Conservation (phyloP, 2,113 vertebrate species). For the Embiotoca jacksoni region DNA sequence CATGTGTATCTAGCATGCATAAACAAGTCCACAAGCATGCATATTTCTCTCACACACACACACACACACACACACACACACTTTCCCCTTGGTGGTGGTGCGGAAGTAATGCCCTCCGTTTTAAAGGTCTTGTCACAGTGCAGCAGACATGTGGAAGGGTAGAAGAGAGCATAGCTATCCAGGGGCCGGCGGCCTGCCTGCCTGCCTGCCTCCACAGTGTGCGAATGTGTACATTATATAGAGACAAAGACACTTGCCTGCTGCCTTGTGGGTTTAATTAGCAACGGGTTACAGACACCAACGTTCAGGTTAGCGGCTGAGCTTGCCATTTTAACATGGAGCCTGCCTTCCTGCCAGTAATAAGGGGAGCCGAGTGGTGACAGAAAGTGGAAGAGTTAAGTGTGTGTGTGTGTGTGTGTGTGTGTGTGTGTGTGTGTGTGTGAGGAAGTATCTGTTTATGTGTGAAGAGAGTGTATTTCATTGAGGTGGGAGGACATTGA, state of each 20-base stretch:
- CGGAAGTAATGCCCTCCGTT: slow-evolving; percentile 75
- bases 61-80: background rate
- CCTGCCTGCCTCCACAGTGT: slow-evolving; percentile 36
- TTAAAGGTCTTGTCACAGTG: slow-evolving; percentile 83
- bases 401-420: slow-evolving; percentile 44
- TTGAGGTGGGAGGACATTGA: slow-evolving; percentile 28
- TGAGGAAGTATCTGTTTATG: slow-evolving; percentile 24
- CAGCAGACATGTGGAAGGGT: slow-evolving; percentile 68
- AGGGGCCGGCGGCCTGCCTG: slow-evolving; percentile 61
- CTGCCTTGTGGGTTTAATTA: slow-evolving; percentile 85
- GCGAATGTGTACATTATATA: slow-evolving; percentile 51
- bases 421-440: slow-evolving; percentile 37
- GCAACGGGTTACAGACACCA: slow-evolving; percentile 73
- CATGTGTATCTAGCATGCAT: background rate
- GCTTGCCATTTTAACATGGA: slow-evolving; percentile 74
- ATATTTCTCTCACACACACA: background rate
- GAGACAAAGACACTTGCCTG: slow-evolving; percentile 67
- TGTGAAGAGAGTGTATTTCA: slow-evolving; percentile 14
- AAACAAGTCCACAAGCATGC: slow-evolving; percentile 19
- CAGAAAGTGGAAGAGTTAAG: slow-evolving; percentile 60
- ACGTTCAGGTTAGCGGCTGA: slow-evolving; percentile 73
- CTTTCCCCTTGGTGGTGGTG: slow-evolving; percentile 45
- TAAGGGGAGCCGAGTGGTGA: slow-evolving; percentile 63
- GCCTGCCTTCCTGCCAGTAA: slow-evolving; percentile 69
- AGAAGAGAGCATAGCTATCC: slow-evolving; percentile 62